phyloP scores from a whole-genome alignment of 2,888 invertebrate genomes.

The Acanthacorydalis orientalis region DNA sequence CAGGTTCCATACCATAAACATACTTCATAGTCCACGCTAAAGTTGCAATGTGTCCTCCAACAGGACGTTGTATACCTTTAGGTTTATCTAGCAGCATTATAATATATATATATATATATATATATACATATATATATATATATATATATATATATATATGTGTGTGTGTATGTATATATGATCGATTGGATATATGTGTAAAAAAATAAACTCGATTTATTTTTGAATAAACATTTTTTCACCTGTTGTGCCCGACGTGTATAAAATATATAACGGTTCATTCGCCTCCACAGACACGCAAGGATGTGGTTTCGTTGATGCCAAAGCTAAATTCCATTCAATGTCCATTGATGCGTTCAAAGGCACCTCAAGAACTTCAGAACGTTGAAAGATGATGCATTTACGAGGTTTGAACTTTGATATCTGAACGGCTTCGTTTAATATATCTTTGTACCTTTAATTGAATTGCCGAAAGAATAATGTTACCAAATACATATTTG shows the following conservation, averaged over 20 bases:
- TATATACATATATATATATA: not conserved
- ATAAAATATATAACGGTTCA: slow-evolving; percentile 79
- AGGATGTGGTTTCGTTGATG: slow-evolving; percentile 45
- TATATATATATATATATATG: too few relatives aligned
- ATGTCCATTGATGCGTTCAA: slow-evolving; percentile 51
- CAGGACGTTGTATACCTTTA: slow-evolving; percentile 73
- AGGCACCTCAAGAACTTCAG: slow-evolving; percentile 43
- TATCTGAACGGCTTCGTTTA: slow-evolving; percentile 64
- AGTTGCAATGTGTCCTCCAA: slow-evolving; percentile 75
- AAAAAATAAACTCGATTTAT: not conserved
- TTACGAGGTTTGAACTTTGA: slow-evolving; percentile 55
- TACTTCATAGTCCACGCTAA: slow-evolving; percentile 71
- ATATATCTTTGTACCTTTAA: slow-evolving; percentile 55
- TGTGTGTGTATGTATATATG: not conserved
- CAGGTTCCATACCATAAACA: slow-evolving; percentile 60
- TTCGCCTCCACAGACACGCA: slow-evolving; percentile 79
- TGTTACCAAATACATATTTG: too few relatives aligned
- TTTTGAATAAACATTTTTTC: slow-evolving; percentile 12
- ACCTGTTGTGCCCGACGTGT: slow-evolving; percentile 81
- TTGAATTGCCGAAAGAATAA: not conserved
- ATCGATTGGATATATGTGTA: not conserved
- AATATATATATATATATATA: not conserved
- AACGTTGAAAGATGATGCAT: slow-evolving; percentile 71
- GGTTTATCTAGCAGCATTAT: slow-evolving; percentile 30
- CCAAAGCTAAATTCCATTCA: slow-evolving; percentile 59